These are phyloP conservation scores for Sebastes aleutianus DNA, from an alignment of 2,797 vertebrate species.

Conservation along the genomic window DNA sequence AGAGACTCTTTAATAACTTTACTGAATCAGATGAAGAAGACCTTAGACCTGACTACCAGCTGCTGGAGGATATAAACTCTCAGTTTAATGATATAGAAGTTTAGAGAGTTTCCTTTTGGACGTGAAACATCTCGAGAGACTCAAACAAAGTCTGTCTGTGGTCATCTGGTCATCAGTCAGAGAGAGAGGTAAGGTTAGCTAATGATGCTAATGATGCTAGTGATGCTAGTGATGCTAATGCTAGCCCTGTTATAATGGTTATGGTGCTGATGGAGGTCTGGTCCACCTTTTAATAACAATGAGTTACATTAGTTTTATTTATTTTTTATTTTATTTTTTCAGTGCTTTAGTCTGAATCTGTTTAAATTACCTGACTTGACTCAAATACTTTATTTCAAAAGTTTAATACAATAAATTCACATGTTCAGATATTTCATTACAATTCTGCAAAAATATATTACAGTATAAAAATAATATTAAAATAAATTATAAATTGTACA, in stretches of 20 bases:
- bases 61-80: not conserved
- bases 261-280: not conserved
- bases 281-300: no score
- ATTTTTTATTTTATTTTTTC: not conserved
- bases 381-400: no score
- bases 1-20: not conserved
- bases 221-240: no score
- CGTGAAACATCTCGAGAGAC: constrained; percentile 1
- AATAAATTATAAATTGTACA: no score
- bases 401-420: no score
- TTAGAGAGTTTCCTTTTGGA: not conserved
- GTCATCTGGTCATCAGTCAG: constrained; percentile 15
- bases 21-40: not conserved
- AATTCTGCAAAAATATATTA: no score
- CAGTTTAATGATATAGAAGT: not conserved
- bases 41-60: not conserved
- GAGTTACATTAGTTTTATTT: not conserved
- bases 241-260: no score
- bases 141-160: not conserved
- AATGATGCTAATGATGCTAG: no score
- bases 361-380: not conserved
- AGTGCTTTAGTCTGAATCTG: not conserved
- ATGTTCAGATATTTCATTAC: no score
- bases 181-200: constrained; percentile 55
- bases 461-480: no score